Evolutionary conservation across 2,113 vertebrate species (phyloP).

Genomic region (Ammodytes dubius): DNA sequence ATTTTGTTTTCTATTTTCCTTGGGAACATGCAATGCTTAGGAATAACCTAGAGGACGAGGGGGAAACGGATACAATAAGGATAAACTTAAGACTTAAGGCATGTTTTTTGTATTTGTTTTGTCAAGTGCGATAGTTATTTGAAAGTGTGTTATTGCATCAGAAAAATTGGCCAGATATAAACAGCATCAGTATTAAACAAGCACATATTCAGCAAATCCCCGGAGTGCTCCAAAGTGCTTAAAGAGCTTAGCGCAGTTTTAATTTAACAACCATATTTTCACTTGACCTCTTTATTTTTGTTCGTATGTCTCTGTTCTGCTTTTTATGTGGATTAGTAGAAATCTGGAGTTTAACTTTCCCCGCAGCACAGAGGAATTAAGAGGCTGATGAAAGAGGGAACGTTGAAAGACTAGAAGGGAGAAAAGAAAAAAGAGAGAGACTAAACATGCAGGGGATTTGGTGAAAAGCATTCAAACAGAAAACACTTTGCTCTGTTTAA

Average conservation of each 20-base stretch:
- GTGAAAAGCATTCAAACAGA: background rate
- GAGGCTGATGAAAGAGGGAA: slow-evolving; percentile 26
- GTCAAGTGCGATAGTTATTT: background rate
- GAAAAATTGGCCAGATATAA: background rate
- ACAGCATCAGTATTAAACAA: background rate
- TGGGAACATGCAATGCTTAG: background rate
- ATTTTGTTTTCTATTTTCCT: background rate
- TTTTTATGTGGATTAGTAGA: slow-evolving; percentile 40
- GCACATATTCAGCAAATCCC: background rate
- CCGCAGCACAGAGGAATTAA: slow-evolving; percentile 39
- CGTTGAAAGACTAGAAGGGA: background rate
- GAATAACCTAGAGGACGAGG: background rate
- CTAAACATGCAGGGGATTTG: background rate
- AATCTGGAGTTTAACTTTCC: slow-evolving; percentile 36
- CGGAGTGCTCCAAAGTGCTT: background rate
- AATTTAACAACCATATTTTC: slow-evolving; percentile 49
- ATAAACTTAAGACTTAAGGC: background rate
- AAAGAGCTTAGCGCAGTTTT: slow-evolving; percentile 12
- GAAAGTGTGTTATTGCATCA: background rate
- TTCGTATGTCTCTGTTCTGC: slow-evolving; percentile 28
- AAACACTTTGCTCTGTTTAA: background rate
- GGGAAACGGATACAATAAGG: background rate
- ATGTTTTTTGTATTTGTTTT: background rate
- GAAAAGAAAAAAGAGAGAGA: background rate
- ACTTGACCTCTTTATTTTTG: slow-evolving; percentile 39